Evolutionary conservation across 2,113 vertebrate species (phyloP).

Genomic region (Boulengeromyrus knoepffleri): DNA sequence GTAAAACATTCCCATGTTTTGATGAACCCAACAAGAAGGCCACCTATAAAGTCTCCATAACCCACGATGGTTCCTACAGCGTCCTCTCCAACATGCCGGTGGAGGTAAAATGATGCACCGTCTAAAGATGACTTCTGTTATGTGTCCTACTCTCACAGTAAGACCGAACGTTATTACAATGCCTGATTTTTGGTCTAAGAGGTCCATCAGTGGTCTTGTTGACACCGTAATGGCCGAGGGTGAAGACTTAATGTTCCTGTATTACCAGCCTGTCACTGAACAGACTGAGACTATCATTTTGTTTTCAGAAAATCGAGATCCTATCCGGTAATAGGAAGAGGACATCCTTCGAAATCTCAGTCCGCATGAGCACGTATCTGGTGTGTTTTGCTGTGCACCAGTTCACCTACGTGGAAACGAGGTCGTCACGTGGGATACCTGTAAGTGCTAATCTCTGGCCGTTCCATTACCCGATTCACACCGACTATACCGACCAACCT

Average conservation of each 20-base stretch:
- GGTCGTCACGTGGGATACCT: neutral
- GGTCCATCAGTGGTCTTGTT: neutral
- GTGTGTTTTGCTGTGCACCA: slow-evolving; percentile 92
- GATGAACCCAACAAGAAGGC: slow-evolving; percentile 97
- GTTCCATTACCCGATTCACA: neutral
- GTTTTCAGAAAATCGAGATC: neutral
- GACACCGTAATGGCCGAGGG: neutral
- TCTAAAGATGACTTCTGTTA: neutral
- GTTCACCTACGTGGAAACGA: slow-evolving; percentile 41
- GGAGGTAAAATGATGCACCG: slow-evolving; percentile 52
- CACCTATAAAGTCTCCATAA: slow-evolving; percentile 77
- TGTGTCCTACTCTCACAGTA: neutral
- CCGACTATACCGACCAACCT: neutral
- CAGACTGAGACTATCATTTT: neutral
- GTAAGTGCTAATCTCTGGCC: neutral
- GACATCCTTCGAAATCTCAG: neutral
- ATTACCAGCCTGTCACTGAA: neutral
- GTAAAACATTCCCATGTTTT: slow-evolving; percentile 94
- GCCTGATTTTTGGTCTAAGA: neutral
- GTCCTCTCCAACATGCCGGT: slow-evolving; percentile 89
- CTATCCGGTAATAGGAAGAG: neutral
- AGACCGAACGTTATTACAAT: neutral
- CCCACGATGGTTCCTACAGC: slow-evolving; percentile 55
- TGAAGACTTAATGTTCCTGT: neutral
- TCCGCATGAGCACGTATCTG: slow-evolving; percentile 86